Evolutionary conservation across 30 jellyfish, hydroid and myxozoan species (phyloP), one percentile per base, ranked within the genome.

Genomic region (Cassiopea xamachana): DNA sequence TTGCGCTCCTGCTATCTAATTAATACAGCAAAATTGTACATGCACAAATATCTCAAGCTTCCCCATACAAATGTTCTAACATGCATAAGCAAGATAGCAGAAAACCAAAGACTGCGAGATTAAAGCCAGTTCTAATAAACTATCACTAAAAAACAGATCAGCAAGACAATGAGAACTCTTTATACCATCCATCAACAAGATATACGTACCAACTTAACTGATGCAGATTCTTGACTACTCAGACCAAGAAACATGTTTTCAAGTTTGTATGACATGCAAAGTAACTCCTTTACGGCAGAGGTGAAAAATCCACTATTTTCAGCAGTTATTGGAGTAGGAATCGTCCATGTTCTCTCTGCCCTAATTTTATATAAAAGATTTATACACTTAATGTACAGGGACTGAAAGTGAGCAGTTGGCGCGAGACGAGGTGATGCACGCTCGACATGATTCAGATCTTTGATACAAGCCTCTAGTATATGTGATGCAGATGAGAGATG

Each of bases 261-360:
- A 50, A 94, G 59, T 50, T 93, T 82, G 83, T 94, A 94, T 4
- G 98, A 90, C 80, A 81, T 48, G n/a, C 81, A 80, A 71, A 94
- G 77, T 18, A 94, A 88, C 73, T 94, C 97, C 60, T 71, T 86
- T 68, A 91, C 98, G 60, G 96, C 97, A n/a, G 93, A 85, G 12
- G 94, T 94, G 46, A 94, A 84, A 18, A 82, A 81, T 39, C 96
- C 96, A 64, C 96, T 94, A 55, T 97, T 87, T 84, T 85, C 96
- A 7, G 85, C 85, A 49, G 94, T 81, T 59, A 94, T 71, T 7
- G 98, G 98, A 1, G 98, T 94, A 2, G 98, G 98, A n/a, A 91
- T 89, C 6, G 96, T 71, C 98, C 98, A 94, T 14, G 97, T 89
- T 16, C 98, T 73, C 48, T 84, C 97, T 10, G 90, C 90, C 69